These are phyloP conservation scores for Trachymyrmex cornetzi DNA, from an alignment of 1,140 invertebrate species.

Conservation along the genomic window DNA sequence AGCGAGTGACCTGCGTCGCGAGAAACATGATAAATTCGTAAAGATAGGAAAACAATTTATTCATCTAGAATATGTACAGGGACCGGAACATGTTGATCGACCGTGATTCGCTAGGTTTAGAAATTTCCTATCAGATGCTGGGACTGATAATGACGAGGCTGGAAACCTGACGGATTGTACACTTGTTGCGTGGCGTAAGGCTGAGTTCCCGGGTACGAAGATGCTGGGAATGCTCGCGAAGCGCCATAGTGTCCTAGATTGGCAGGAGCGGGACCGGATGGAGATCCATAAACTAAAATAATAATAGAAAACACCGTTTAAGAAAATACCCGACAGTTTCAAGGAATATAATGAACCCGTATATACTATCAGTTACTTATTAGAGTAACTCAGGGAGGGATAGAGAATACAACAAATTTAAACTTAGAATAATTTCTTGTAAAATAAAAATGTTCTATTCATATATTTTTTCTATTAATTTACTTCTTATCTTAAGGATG, in stretches of 20 bases:
- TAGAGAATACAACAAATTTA: neutral
- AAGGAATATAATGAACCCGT: neutral
- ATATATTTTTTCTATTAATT: too few relatives aligned
- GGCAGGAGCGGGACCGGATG: constrained; percentile 75
- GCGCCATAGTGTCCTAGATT: constrained; percentile 79
- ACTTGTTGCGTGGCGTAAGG: constrained; percentile 58
- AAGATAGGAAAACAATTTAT: constrained; percentile 84
- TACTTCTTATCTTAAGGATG: too few relatives aligned
- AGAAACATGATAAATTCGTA: constrained; percentile 30
- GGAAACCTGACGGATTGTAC: constrained; percentile 74
- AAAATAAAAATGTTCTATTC: too few relatives aligned
- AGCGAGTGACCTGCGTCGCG: neutral
- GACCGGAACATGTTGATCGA: constrained; percentile 26
- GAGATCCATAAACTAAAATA: constrained; percentile 75
- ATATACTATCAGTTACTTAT: neutral
- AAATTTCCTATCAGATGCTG: constrained; percentile 79
- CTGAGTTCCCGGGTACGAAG: constrained; percentile 66
- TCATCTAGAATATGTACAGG: constrained; percentile 86
- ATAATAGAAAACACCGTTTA: neutral
- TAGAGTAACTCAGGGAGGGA: too few relatives aligned
- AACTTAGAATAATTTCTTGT: neutral
- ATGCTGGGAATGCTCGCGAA: constrained; percentile 74
- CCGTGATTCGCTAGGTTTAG: constrained; percentile 61
- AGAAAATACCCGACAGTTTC: neutral
- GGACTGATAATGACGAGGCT: constrained; percentile 83